Evolutionary conservation across 92 coral and sea anemone species (phyloP).

Genomic region (Desmophyllum pertusum): DNA sequence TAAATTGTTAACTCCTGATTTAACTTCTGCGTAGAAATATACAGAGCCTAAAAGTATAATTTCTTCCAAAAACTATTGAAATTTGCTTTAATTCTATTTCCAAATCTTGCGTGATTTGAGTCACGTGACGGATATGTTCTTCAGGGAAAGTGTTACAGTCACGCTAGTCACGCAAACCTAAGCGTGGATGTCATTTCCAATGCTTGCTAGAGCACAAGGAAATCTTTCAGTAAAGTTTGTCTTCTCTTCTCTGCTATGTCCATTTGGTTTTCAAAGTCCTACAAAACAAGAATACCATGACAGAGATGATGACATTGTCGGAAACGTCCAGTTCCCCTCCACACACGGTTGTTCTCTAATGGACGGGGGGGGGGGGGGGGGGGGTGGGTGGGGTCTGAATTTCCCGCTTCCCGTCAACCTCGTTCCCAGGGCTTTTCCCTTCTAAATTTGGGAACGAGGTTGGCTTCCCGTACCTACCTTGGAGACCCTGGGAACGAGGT

Average conservation of each 20-base stretch:
- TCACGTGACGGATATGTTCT: neutral
- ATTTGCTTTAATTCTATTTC: neutral
- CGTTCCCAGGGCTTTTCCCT: no score
- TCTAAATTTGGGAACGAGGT: no score
- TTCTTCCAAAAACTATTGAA: neutral
- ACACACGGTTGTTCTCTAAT: no score
- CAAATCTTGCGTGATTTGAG: slow-evolving; percentile 4
- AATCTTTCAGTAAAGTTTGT: slow-evolving; percentile 86
- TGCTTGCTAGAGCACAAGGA: slow-evolving; percentile 53
- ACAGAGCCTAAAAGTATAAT: neutral
- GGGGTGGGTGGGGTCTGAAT: no score
- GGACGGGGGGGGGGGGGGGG: no score
- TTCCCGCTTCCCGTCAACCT: no score
- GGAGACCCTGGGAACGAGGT: no score
- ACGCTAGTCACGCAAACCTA: slow-evolving; percentile 1
- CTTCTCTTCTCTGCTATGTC: slow-evolving; percentile 97
- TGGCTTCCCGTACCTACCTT: no score
- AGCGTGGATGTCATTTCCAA: neutral
- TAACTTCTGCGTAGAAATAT: neutral
- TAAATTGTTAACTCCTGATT: neutral
- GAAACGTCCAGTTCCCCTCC: no score
- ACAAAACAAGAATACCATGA: neutral
- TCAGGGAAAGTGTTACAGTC: neutral
- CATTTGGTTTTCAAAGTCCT: slow-evolving; percentile 99
- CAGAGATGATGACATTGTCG: no score